These are phyloP conservation scores for Orthosia gracilis DNA, from an alignment of 2,888 invertebrate species.

Conservation along the genomic window DNA sequence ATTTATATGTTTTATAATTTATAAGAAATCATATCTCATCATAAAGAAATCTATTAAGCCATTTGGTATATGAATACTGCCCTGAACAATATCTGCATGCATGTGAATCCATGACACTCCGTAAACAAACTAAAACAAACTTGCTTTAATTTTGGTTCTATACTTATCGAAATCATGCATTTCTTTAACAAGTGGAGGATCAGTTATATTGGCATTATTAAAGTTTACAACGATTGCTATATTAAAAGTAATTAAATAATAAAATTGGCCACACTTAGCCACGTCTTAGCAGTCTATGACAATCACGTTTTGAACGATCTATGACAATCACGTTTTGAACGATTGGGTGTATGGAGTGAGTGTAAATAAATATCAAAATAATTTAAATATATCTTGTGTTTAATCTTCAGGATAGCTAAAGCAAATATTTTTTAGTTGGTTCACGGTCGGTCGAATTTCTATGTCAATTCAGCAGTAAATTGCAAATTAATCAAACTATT, in stretches of 20 bases:
- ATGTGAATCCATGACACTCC: slow-evolving; percentile 54
- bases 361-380: slow-evolving; percentile 9
- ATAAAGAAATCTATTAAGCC: slow-evolving; percentile 81
- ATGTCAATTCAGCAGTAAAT: slow-evolving; percentile 56
- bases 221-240: background rate
- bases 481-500: slow-evolving; percentile 64
- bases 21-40: slow-evolving; percentile 72
- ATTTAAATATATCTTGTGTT: background rate
- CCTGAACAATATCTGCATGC: slow-evolving; percentile 78
- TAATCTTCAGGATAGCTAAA: background rate
- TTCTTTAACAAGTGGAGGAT: background rate
- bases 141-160: background rate
- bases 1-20: slow-evolving; percentile 62
- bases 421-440: slow-evolving; percentile 49
- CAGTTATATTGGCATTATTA: background rate
- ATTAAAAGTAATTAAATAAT: slow-evolving; percentile 2
- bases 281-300: background rate
- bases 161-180: background rate
- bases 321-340: background rate
- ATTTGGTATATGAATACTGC: slow-evolving; percentile 89
- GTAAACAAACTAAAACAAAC: slow-evolving; percentile 61
- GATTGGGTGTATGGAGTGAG: background rate
- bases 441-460: slow-evolving; percentile 43
- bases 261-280: background rate
- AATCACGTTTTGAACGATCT: slow-evolving; percentile 2